Base-by-base conservation (phyloP, 2,113 vertebrate genomes). In the Glaucidium brasilianum region DNA sequence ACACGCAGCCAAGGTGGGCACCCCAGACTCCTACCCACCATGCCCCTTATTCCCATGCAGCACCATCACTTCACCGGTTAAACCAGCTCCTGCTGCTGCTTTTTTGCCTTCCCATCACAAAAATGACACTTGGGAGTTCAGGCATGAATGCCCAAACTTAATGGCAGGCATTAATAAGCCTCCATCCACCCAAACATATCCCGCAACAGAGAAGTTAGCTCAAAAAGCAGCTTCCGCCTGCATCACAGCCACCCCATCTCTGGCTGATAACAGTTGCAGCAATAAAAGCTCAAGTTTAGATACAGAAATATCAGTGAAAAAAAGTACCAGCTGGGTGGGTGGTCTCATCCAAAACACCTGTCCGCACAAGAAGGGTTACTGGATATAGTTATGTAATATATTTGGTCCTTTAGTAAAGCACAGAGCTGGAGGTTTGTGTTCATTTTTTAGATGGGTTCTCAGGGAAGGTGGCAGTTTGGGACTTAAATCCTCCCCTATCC, bases 1-100 rank as follows among this genome's bases (percentile, higher is more conserved):
- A 49, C 59, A 47, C 0, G 2, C 32, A 85, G 22, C 32, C 18
- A 5, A 45, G 27, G 37, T 0, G 0, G n/a, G 15, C 34, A 77
- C 11, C n/a, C 18, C 3, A 1, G n/a, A 32, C 12, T 55, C 43
- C 7, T 21, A 37, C 12, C 8, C 45, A 17, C 5, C 23, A 1
- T 37, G 29, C 12, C 23, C 11, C 52, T 59, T 53, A 58, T 34
- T 81, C 32, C 37, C 59, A 58, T 20, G 6, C 32, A 93, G 12
- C 20, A 26, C 43, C 62, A 75, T 35, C 32, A 30, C 23, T 68
- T 62, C 34, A 76, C 25, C 59, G 49, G n/a, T 22, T 37, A 76
- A 93, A 68, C 23, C 62, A 84, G 32, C 16, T 86, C 50, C 39
- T 39, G 9, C 18, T 8, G 12, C 16, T 43, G 15, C 8, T 66